Conservation (phyloP, 2,888 invertebrate species). For the Megalurothrips usitatus region DNA sequence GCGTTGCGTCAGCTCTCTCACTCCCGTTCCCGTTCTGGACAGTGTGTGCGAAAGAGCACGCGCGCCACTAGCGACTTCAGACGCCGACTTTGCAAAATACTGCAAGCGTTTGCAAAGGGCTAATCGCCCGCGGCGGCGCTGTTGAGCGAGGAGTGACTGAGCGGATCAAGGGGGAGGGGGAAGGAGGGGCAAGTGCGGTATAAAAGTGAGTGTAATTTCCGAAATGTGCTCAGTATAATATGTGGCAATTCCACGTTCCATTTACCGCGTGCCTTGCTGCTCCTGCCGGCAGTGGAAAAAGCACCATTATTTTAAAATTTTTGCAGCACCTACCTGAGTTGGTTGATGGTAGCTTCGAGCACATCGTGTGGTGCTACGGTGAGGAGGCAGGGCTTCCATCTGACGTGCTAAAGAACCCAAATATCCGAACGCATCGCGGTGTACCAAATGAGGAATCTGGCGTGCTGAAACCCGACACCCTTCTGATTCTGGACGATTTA, state of each 20-base stretch:
- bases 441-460: background rate
- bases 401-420: background rate
- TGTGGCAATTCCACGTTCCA: background rate
- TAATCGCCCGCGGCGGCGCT: too few species aligned
- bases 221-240: background rate
- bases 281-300: background rate
- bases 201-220: background rate
- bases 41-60: too few species aligned
- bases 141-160: too few species aligned
- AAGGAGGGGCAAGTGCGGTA: background rate
- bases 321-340: background rate
- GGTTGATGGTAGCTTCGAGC: background rate
- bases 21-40: too few species aligned
- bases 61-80: too few species aligned
- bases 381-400: background rate
- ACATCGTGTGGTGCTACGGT: background rate
- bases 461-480: background rate
- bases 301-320: background rate
- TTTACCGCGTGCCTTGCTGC: background rate
- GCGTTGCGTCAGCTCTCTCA: too few species aligned
- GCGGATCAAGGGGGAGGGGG: too few species aligned
- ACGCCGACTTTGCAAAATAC: too few species aligned
- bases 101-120: too few species aligned
- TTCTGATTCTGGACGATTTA: background rate
- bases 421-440: background rate